A percentile compares a stretch with the other conserved stretches of the same genome.
These are phyloP conservation scores for Hymenochirus boettgeri DNA, from an alignment of 2,113 vertebrate genomes.

Conservation along the genomic window DNA sequence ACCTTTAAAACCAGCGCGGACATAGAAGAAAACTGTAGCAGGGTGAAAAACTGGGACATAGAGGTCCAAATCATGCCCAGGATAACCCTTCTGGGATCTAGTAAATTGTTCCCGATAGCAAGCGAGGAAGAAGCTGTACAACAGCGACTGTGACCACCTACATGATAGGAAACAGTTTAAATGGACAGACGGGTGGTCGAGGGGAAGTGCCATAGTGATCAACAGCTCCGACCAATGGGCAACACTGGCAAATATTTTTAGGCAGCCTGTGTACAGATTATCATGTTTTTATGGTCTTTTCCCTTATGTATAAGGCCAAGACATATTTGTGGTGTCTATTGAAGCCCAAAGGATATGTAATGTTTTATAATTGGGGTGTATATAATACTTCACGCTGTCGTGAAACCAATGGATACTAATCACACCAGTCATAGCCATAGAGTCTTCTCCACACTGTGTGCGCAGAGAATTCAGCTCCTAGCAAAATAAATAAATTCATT, in stretches of 20 bases:
- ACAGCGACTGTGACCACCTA: conserved; percentile 92
- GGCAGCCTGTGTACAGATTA: too few species aligned
- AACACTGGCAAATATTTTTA: too few species aligned
- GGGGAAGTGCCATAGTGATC: too few species aligned
- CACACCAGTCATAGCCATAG: conserved; percentile 92
- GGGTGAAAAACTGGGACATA: conserved; percentile 83
- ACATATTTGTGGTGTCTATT: too few species aligned
- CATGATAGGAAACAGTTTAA: conserved; percentile 2
- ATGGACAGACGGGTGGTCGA: neutral
- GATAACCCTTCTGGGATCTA: conserved; percentile 81
- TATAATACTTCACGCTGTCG: conserved; percentile 78
- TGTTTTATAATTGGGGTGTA: too few species aligned
- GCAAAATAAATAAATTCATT: too few species aligned
- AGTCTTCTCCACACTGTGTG: conserved; percentile 84
- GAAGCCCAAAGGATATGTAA: too few species aligned
- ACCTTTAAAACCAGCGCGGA: conserved; percentile 97
- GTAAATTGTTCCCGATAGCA: conserved; percentile 90
- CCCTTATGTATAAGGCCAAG: too few species aligned
- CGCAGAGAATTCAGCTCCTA: conserved; percentile 88
- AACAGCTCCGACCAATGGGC: too few species aligned
- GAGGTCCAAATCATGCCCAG: conserved; percentile 86
- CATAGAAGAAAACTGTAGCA: conserved; percentile 93
- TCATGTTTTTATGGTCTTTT: too few species aligned
- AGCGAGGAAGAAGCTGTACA: conserved; percentile 93
- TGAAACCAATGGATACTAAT: conserved; percentile 94